Percentiles rank a stretch among this genome's conserved stretches.
Evolutionary conservation across 2,113 vertebrate genomes (phyloP).

Genomic region (Calyptommatus sinebrachiatus): DNA sequence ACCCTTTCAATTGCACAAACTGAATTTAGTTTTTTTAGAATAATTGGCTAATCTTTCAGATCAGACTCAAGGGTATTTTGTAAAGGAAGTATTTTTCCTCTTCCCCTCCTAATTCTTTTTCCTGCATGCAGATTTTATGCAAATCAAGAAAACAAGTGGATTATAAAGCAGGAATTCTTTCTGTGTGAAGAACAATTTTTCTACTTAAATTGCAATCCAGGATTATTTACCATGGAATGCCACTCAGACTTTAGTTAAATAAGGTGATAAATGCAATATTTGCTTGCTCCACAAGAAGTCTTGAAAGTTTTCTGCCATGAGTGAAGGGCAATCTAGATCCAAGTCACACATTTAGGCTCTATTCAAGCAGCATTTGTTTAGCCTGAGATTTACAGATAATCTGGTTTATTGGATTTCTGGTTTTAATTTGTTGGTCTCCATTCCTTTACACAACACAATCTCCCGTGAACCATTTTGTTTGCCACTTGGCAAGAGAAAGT

Average conservation of each 20-base stretch:
- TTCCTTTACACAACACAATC: too few species aligned
- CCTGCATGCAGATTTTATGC: background rate
- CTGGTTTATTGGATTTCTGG: too few species aligned
- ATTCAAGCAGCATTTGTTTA: too few species aligned
- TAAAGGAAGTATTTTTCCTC: too few species aligned
- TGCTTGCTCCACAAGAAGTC: background rate
- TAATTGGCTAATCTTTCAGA: background rate
- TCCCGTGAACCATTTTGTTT: too few species aligned
- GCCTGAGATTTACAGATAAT: too few species aligned
- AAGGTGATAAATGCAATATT: background rate
- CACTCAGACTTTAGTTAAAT: background rate
- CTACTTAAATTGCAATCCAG: background rate
- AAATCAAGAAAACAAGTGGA: background rate
- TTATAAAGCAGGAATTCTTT: background rate
- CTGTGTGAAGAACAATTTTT: slow-evolving; percentile 3
- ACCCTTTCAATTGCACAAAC: background rate
- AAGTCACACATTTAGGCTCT: too few species aligned
- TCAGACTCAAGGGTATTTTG: background rate
- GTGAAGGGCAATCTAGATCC: background rate
- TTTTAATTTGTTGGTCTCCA: too few species aligned
- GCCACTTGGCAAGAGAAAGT: too few species aligned
- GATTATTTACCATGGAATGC: slow-evolving; percentile 2
- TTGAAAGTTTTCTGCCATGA: background rate
- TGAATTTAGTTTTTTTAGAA: background rate
- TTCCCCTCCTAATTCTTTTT: background rate